These are phyloP conservation scores for Spisula solida DNA, from an alignment of 2,888 invertebrate species.

Conservation along the genomic window DNA sequence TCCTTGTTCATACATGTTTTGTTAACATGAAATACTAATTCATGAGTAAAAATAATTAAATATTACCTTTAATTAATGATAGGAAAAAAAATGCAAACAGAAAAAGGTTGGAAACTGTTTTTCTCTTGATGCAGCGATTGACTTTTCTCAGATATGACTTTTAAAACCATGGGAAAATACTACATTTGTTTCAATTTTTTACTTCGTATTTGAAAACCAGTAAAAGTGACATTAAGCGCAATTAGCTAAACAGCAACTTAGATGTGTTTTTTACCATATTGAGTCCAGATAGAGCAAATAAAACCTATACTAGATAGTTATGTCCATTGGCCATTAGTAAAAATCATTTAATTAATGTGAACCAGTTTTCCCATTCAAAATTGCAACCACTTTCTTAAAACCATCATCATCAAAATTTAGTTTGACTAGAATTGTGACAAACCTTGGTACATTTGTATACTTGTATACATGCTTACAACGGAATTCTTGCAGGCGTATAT, in stretches of 20 bases:
- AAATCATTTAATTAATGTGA: too few relatives aligned
- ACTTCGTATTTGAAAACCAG: not conserved
- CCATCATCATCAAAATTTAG: too few relatives aligned
- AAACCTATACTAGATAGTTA: not conserved
- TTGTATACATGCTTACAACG: too few relatives aligned
- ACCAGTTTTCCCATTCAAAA: too few relatives aligned
- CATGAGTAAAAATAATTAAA: not conserved
- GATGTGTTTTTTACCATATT: not conserved
- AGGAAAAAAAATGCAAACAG: not conserved
- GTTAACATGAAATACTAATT: conserved; percentile 17
- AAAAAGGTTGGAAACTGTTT: not conserved
- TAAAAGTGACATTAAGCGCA: not conserved
- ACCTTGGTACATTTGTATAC: too few relatives aligned
- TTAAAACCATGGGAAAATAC: conserved; percentile 10
- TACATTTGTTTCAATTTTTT: too few relatives aligned
- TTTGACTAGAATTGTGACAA: too few relatives aligned
- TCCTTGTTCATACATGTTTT: not conserved
- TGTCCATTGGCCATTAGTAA: not conserved
- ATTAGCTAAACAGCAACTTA: not conserved
- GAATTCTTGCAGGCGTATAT: too few relatives aligned
- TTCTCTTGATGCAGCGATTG: not conserved
- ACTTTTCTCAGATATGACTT: conserved; percentile 4
- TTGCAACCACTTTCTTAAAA: too few relatives aligned
- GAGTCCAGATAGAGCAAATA: not conserved
- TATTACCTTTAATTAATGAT: not conserved